Percentiles rank a stretch among this genome's conserved stretches.
These are phyloP conservation scores for Micrasema longulum DNA, from an alignment of 1,140 invertebrate species.

Conservation along the genomic window DNA sequence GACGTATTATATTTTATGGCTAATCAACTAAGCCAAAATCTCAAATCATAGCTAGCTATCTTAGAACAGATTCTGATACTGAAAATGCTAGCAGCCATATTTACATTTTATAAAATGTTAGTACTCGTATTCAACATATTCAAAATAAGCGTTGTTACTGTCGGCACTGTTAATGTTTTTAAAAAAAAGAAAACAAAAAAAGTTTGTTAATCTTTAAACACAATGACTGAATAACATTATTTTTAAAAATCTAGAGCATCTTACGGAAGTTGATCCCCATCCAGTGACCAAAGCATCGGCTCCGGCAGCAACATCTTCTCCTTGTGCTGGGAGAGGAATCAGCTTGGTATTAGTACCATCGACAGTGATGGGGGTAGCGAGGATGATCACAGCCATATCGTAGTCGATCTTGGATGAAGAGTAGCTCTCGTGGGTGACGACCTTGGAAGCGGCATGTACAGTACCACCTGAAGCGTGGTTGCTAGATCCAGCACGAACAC, in stretches of 20 bases:
- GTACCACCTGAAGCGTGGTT: slow-evolving; percentile 32
- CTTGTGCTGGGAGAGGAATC: slow-evolving; percentile 40
- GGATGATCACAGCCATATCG: slow-evolving; percentile 33
- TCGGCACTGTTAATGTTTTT: too few species aligned
- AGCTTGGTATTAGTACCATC: background rate
- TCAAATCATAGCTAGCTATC: too few species aligned
- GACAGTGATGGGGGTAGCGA: slow-evolving; percentile 21
- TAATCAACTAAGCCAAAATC: too few species aligned
- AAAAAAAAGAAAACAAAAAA: too few species aligned
- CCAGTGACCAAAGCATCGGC: slow-evolving; percentile 58
- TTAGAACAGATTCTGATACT: too few species aligned
- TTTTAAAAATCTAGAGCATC: background rate
- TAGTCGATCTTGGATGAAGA: slow-evolving; percentile 26
- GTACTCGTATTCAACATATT: too few species aligned
- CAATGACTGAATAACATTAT: too few species aligned
- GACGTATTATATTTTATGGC: too few species aligned
- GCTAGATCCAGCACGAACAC: slow-evolving; percentile 42
- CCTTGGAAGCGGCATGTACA: background rate
- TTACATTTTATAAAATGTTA: too few species aligned
- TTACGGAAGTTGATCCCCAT: slow-evolving; percentile 58
- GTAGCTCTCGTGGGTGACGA: slow-evolving; percentile 16
- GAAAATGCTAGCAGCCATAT: too few species aligned
- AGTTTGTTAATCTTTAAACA: too few species aligned
- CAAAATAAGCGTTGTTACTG: too few species aligned
- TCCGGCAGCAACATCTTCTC: slow-evolving; percentile 54